These are phyloP conservation scores for Thomomys bottae DNA, from an alignment of 2,113 vertebrate genomes.

Conservation along the genomic window DNA sequence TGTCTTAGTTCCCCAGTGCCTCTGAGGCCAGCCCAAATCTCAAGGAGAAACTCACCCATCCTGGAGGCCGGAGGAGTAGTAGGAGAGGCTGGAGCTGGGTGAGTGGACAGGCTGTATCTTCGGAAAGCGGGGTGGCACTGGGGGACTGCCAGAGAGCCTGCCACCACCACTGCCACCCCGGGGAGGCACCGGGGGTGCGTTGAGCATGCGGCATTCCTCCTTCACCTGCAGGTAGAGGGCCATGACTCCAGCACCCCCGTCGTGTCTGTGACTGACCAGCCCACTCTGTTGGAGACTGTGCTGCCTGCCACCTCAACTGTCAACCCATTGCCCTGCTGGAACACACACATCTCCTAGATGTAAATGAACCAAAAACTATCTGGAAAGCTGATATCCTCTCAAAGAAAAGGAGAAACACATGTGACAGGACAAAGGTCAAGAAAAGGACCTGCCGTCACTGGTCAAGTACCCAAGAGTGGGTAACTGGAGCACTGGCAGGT, in stretches of 20 bases:
- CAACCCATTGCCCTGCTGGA: too few relatives aligned
- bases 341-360: neutral
- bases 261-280: neutral
- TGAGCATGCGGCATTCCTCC: slow-evolving; percentile 96
- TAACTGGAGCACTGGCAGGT: accelerated
- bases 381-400: neutral
- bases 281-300: neutral
- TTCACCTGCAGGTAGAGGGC: slow-evolving; percentile 89
- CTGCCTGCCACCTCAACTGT: neutral
- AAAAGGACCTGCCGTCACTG: neutral
- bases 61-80: slow-evolving; percentile 95
- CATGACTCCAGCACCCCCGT: neutral
- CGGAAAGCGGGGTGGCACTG: slow-evolving; percentile 89
- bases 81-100: slow-evolving; percentile 93
- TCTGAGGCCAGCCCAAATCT: neutral
- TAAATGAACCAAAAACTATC: neutral
- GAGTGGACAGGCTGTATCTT: slow-evolving; percentile 86
- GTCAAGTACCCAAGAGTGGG: neutral
- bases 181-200: slow-evolving; percentile 95
- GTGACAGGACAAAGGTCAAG: neutral
- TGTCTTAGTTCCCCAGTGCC: neutral
- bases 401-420: neutral
- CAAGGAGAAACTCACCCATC: slow-evolving; percentile 88
- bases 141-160: slow-evolving; percentile 89
- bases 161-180: slow-evolving; percentile 83